These are phyloP conservation scores for Bambusicola thoracicus DNA, from an alignment of 2,113 vertebrate genomes.

Conservation along the genomic window DNA sequence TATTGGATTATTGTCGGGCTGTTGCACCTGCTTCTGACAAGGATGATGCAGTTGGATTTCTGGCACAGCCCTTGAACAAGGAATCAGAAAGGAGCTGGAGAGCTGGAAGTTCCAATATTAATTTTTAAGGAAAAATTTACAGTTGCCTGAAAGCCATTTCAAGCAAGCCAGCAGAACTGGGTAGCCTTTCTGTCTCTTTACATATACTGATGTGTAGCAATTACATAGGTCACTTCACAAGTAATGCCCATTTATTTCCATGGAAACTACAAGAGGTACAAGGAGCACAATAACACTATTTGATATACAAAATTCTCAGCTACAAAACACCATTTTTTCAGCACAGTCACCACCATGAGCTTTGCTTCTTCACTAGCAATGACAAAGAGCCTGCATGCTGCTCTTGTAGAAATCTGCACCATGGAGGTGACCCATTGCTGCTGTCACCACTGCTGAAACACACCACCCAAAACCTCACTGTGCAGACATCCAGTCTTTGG, in stretches of 20 bases:
- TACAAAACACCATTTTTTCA: neutral
- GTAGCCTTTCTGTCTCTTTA: neutral
- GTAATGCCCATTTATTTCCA: neutral
- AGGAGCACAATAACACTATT: neutral
- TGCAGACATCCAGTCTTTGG: neutral
- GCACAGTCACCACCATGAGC: neutral
- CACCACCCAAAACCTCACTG: neutral
- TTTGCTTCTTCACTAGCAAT: neutral
- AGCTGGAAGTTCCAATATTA: slow-evolving; percentile 12
- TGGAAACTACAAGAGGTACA: neutral
- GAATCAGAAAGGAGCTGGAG: slow-evolving; percentile 44
- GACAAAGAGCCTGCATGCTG: neutral
- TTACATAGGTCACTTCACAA: neutral
- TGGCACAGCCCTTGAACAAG: slow-evolving; percentile 48
- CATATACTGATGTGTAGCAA: neutral
- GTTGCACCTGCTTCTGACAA: slow-evolving; percentile 77
- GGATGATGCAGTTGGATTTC: slow-evolving; percentile 56
- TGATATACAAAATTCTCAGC: neutral
- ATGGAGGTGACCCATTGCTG: too few species aligned
- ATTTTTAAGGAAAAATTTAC: slow-evolving; percentile 8
- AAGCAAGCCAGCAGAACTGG: neutral
- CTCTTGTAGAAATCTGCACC: neutral
- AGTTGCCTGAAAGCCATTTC: neutral
- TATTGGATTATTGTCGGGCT: slow-evolving; percentile 78
- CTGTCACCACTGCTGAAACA: too few species aligned